A percentile compares a stretch with the other conserved stretches of the same genome.
Conservation (phyloP, 2,797 vertebrate species). For the Podarcis siculus region DNA sequence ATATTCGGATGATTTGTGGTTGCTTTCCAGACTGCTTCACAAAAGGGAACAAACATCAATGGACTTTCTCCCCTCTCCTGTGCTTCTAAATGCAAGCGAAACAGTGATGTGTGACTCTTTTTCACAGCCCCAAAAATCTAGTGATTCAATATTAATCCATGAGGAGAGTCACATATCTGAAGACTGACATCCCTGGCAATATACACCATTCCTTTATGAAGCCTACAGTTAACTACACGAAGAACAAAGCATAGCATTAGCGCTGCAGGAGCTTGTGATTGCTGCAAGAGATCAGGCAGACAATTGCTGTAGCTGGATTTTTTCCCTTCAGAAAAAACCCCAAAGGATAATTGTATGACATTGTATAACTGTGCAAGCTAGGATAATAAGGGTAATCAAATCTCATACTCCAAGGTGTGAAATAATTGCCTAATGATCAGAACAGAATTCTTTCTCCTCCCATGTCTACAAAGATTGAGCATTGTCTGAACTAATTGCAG, state of each 20-base stretch:
- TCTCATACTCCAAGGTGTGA: conserved; percentile 1
- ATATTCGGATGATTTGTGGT: not conserved
- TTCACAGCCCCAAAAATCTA: conserved; percentile 23
- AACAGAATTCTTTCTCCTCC: conserved; percentile 15
- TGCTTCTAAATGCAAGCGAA: not conserved
- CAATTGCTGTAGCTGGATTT: not conserved
- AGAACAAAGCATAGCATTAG: conserved; percentile 23
- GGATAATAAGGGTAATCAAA: conserved; percentile 11
- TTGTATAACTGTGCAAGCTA: not conserved
- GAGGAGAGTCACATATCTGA: not conserved
- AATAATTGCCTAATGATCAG: conserved; percentile 29
- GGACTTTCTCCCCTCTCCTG: not conserved
- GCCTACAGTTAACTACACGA: not conserved
- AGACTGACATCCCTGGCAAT: conserved; percentile 38
- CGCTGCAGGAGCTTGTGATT: not conserved
- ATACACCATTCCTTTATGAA: conserved; percentile 30
- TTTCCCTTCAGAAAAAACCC: not conserved
- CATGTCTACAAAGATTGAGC: not conserved
- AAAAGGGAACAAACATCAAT: conserved; percentile 2
- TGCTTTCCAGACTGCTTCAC: not conserved
- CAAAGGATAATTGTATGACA: conserved; percentile 18
- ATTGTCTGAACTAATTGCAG: not conserved
- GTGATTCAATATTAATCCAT: conserved; percentile 26
- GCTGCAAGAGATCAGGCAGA: not conserved
- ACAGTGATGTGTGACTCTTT: conserved; percentile 3